Conservation (phyloP, 2,888 invertebrate genomes). For the Melanargia galathea region DNA sequence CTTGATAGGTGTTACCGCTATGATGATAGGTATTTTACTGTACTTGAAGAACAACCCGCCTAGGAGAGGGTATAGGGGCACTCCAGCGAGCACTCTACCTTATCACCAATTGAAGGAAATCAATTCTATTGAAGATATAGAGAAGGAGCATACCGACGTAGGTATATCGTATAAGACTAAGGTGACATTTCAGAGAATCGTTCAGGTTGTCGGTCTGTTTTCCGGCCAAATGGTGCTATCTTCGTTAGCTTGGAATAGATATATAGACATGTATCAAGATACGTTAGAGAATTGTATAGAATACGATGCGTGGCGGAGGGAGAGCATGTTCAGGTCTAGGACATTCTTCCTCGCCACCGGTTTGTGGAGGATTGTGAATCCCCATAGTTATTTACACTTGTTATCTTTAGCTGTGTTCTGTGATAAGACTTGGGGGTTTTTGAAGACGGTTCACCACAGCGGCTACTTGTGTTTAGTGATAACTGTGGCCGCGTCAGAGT, state of each 20-base stretch:
- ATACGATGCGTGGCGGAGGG: conserved; percentile 76
- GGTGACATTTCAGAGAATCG: conserved; percentile 85
- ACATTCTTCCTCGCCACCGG: conserved; percentile 88
- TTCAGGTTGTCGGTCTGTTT: conserved; percentile 85
- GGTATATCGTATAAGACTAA: conserved; percentile 86
- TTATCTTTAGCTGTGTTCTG: conserved; percentile 89
- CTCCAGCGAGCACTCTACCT: conserved; percentile 83
- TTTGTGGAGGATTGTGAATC: conserved; percentile 90
- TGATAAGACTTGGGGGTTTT: conserved; percentile 90
- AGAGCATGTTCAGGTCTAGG: conserved; percentile 85
- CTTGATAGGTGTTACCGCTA: conserved; percentile 87
- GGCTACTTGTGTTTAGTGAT: conserved; percentile 87
- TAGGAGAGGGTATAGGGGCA: conserved; percentile 85
- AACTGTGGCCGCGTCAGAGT: conserved; percentile 87
- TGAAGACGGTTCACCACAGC: conserved; percentile 86
- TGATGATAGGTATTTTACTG: conserved; percentile 86
- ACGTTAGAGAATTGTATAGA: conserved; percentile 85
- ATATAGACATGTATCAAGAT: conserved; percentile 90
- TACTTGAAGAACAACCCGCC: conserved; percentile 89
- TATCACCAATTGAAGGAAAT: conserved; percentile 75
- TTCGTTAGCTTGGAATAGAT: conserved; percentile 92
- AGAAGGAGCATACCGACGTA: conserved; percentile 72
- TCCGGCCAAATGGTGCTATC: conserved; percentile 88
- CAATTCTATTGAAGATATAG: conserved; percentile 71
- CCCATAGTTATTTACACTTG: conserved; percentile 89